These are phyloP conservation scores for Microhierax caerulescens DNA, from an alignment of 2,797 vertebrate genomes.

Conservation along the genomic window DNA sequence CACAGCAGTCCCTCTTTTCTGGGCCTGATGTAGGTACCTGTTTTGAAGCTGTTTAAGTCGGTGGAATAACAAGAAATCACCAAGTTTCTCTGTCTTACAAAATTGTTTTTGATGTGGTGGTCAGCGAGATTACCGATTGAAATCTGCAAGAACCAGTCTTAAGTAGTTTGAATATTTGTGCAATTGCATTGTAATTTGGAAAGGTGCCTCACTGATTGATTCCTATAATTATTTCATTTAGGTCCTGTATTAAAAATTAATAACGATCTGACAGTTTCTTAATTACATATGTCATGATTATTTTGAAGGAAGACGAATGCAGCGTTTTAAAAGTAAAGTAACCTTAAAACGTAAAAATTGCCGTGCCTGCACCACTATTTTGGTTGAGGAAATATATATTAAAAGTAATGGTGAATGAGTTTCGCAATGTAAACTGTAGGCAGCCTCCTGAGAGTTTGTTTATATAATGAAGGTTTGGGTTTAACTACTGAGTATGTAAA, in stretches of 20 bases:
- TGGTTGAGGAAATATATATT: neutral
- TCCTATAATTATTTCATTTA: slow-evolving; percentile 82
- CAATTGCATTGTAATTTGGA: slow-evolving; percentile 75
- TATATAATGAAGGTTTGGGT: slow-evolving; percentile 65
- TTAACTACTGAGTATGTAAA: slow-evolving; percentile 65
- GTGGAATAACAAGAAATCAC: neutral
- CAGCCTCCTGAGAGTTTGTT: slow-evolving; percentile 70
- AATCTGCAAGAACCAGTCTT: slow-evolving; percentile 44
- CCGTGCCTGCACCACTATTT: neutral
- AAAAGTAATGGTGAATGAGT: slow-evolving; percentile 56
- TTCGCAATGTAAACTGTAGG: slow-evolving; percentile 64
- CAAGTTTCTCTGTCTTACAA: neutral
- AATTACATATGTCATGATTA: slow-evolving; percentile 79
- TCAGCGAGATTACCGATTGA: neutral
- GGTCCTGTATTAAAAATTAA: slow-evolving; percentile 84
- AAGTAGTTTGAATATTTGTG: slow-evolving; percentile 77
- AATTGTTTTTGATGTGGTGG: slow-evolving; percentile 37
- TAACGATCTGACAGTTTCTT: slow-evolving; percentile 80
- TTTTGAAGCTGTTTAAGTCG: neutral
- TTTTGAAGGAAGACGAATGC: slow-evolving; percentile 76
- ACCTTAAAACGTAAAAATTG: slow-evolving; percentile 18
- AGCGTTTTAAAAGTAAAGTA: slow-evolving; percentile 51
- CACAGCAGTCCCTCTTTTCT: neutral
- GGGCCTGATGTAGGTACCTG: neutral
- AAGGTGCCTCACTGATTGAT: slow-evolving; percentile 81